Conservation (phyloP, 2,888 invertebrate genomes). For the Scaptomyza parva region DNA sequence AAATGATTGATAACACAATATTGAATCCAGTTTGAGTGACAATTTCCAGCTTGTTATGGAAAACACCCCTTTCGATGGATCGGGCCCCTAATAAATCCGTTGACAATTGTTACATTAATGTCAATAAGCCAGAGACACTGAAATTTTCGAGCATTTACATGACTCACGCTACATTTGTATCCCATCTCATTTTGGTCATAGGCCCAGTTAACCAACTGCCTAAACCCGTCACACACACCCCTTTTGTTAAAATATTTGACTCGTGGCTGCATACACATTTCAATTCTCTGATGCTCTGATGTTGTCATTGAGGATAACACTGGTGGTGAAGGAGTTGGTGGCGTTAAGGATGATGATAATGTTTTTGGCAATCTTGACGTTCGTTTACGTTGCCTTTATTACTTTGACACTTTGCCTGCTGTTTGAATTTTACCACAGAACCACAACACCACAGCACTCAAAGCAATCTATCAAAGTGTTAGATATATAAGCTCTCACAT, state of each 20-base stretch:
- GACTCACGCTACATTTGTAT: slow-evolving; percentile 61
- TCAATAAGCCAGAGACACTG: slow-evolving; percentile 72
- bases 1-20: slow-evolving; percentile 79
- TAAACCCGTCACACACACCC: slow-evolving; percentile 30
- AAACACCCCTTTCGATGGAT: slow-evolving; percentile 33
- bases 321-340: not conserved
- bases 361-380: slow-evolving; percentile 45
- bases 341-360: slow-evolving; percentile 32
- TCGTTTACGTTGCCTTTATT: slow-evolving; percentile 49
- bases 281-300: slow-evolving; percentile 15
- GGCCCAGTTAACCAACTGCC: slow-evolving; percentile 12
- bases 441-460: slow-evolving; percentile 15
- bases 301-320: slow-evolving; percentile 4
- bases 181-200: slow-evolving; percentile 26
- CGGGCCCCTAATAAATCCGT: slow-evolving; percentile 81
- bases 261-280: slow-evolving; percentile 55
- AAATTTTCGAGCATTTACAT: slow-evolving; percentile 64
- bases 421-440: slow-evolving; percentile 42
- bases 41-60: slow-evolving; percentile 24
- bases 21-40: slow-evolving; percentile 24
- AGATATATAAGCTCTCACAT: slow-evolving; percentile 42
- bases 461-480: slow-evolving; percentile 78
- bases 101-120: slow-evolving; percentile 83
- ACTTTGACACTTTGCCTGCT: slow-evolving; percentile 71
- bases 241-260: slow-evolving; percentile 59